Evolutionary conservation across 2,888 invertebrate species (phyloP).

Genomic region (Metalampra italica): DNA sequence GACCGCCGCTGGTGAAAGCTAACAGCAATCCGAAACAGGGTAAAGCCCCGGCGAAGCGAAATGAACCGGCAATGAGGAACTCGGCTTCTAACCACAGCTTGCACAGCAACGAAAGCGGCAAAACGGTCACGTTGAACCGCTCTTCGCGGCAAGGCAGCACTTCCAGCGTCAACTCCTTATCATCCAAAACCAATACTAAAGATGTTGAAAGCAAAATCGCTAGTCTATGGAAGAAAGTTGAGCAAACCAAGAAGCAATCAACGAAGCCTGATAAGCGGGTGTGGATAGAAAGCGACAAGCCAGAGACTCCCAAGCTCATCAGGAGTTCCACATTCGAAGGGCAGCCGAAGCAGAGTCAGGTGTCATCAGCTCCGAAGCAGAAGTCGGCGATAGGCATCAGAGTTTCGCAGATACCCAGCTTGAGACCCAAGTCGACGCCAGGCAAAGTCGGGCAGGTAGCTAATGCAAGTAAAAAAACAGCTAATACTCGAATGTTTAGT

Average conservation of each 20-base stretch:
- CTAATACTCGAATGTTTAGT: conserved; percentile 42
- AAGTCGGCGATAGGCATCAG: conserved; percentile 68
- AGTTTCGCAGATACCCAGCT: conserved; percentile 66
- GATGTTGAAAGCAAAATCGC: conserved; percentile 89
- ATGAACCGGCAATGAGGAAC: conserved; percentile 59
- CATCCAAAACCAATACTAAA: conserved; percentile 73
- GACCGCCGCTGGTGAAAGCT: conserved; percentile 43
- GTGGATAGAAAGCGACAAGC: conserved; percentile 74
- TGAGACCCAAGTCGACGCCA: conserved; percentile 48
- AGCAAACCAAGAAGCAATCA: conserved; percentile 80
- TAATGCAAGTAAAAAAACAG: conserved; percentile 39
- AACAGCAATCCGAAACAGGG: conserved; percentile 31
- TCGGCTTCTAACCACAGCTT: conserved; percentile 78
- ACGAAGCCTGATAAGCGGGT: conserved; percentile 79
- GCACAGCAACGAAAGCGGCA: conserved; percentile 72
- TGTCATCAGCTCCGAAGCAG: conserved; percentile 60
- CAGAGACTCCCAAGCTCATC: conserved; percentile 66
- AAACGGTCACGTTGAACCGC: conserved; percentile 56
- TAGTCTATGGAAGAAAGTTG: conserved; percentile 88
- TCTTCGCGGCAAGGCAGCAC: conserved; percentile 61
- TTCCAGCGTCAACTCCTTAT: conserved; percentile 81
- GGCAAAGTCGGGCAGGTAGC: conserved; percentile 29
- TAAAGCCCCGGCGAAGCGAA: conserved; percentile 33
- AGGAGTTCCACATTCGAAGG: conserved; percentile 84
- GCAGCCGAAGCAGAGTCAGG: conserved; percentile 53